Evolutionary conservation across 2,888 invertebrate species (phyloP).

Genomic region (Julus scandinavius): DNA sequence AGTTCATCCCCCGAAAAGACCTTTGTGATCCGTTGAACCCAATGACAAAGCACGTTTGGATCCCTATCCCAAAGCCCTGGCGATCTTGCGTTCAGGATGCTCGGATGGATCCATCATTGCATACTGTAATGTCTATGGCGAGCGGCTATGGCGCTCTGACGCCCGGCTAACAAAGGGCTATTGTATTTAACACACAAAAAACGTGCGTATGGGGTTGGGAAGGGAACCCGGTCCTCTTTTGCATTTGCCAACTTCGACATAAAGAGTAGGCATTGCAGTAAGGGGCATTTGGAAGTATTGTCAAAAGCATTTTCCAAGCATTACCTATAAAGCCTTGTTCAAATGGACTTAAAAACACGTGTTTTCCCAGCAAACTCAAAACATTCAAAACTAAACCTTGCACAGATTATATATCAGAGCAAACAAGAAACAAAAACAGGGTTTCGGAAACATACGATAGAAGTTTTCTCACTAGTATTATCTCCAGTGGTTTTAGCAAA

Average conservation of each 20-base stretch:
- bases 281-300: background rate
- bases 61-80: background rate
- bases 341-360: no score
- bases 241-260: background rate
- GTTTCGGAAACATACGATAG: no score
- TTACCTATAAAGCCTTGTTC: background rate
- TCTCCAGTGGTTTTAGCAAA: no score
- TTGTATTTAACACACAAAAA: background rate
- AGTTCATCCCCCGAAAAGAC: background rate
- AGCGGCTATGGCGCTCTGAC: background rate
- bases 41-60: conserved; percentile 21
- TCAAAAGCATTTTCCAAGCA: background rate
- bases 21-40: background rate
- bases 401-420: no score
- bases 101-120: conserved; percentile 15
- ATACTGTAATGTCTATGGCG: background rate
- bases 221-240: background rate
- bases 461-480: no score
- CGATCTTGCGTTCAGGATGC: background rate
- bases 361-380: no score
- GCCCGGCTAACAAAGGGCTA: background rate
- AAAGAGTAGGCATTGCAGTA: background rate
- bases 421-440: no score
- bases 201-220: background rate
- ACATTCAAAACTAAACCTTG: no score